phyloP scores from a whole-genome alignment of 2,113 vertebrate genomes.

The Alligator sinensis region DNA sequence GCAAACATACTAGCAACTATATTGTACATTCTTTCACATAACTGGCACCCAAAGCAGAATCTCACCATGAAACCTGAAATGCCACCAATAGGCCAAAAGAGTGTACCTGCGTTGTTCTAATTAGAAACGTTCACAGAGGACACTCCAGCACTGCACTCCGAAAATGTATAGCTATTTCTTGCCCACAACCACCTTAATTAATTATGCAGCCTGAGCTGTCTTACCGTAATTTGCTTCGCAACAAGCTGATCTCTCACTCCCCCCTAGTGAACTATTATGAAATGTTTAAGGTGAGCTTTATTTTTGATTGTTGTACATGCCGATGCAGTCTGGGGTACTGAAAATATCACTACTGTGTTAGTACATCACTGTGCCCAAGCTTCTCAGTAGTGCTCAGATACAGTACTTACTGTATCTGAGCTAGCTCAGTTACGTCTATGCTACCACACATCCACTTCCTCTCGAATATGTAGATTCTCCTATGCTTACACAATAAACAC shows the following conservation, averaged over 20 bases:
- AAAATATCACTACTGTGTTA: background rate
- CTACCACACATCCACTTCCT: background rate
- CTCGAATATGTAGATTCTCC: background rate
- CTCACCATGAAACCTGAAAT: background rate
- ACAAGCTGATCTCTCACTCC: background rate
- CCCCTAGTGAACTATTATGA: background rate
- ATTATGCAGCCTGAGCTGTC: background rate
- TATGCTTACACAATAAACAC: background rate
- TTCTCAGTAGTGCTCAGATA: background rate
- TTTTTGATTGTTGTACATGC: slow-evolving; percentile 25
- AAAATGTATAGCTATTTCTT: background rate
- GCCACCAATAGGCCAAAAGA: slow-evolving; percentile 9
- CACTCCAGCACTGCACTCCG: background rate
- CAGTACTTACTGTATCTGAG: accelerated
- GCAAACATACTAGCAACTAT: slow-evolving; percentile 17
- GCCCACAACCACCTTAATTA: background rate
- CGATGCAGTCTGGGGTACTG: background rate
- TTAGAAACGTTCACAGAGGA: background rate
- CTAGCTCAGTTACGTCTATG: background rate
- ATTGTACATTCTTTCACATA: background rate
- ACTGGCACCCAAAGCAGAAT: slow-evolving; percentile 28
- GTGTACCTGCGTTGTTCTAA: background rate
- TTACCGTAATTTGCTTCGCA: background rate
- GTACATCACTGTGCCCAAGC: background rate
- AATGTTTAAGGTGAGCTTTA: slow-evolving; percentile 10